Evolutionary conservation across 2,888 invertebrate species (phyloP).

Genomic region (Amphipoea oculea): DNA sequence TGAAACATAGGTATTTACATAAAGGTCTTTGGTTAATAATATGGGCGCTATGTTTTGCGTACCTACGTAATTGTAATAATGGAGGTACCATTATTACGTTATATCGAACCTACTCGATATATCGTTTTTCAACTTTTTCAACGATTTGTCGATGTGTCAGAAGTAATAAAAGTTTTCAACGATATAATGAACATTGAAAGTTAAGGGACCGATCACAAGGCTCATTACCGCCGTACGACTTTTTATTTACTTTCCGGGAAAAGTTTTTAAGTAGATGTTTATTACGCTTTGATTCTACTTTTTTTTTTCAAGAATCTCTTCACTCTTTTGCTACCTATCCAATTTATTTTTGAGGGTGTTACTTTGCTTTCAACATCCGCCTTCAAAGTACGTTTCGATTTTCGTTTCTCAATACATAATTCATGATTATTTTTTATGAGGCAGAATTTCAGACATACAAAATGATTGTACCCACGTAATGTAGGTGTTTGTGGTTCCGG

Average conservation of each 20-base stretch:
- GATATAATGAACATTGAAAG: constrained; percentile 50
- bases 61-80: neutral
- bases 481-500: neutral
- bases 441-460: neutral
- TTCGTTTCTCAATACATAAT: neutral
- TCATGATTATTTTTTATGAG: neutral
- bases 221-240: constrained; percentile 56
- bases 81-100: too few relatives aligned
- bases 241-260: constrained; percentile 51
- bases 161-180: constrained; percentile 51
- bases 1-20: too few relatives aligned
- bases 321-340: neutral
- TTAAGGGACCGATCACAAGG: constrained; percentile 54
- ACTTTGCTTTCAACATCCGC: neutral
- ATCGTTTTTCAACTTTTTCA: constrained; percentile 1
- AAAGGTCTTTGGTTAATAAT: too few relatives aligned
- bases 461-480: neutral
- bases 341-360: neutral
- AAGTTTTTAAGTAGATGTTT: constrained; percentile 54
- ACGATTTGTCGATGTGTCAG: constrained; percentile 48
- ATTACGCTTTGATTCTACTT: constrained; percentile 20
- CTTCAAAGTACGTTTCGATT: neutral
- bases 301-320: constrained; percentile 4
- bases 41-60: too few relatives aligned
- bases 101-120: neutral